Evolutionary conservation across 2,797 vertebrate genomes (phyloP).

Genomic region (Furcifer pardalis): DNA sequence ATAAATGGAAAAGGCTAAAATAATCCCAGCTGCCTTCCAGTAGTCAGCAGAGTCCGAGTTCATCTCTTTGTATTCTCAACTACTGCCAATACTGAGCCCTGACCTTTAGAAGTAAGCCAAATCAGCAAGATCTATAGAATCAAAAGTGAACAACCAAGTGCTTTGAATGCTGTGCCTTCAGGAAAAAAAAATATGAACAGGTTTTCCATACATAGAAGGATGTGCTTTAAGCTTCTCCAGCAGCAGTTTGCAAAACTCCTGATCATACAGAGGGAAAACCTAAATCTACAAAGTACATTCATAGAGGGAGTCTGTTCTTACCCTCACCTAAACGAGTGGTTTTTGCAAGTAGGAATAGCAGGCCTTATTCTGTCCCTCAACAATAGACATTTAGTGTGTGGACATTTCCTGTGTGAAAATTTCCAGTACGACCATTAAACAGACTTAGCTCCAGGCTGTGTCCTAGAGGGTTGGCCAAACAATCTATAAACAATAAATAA

Average conservation of each 20-base stretch:
- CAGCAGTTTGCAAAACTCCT: not conserved
- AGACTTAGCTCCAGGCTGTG: not conserved
- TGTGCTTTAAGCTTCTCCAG: not conserved
- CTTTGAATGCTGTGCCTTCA: not conserved
- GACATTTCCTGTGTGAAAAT: not conserved
- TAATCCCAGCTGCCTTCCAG: too few relatives aligned
- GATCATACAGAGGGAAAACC: not conserved
- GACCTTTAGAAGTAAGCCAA: not conserved
- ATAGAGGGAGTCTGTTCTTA: not conserved
- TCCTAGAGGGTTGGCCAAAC: not conserved
- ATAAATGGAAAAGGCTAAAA: not conserved
- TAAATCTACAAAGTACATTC: not conserved
- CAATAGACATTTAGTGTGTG: not conserved
- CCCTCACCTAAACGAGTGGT: not conserved
- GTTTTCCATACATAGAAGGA: too few relatives aligned
- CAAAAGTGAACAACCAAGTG: not conserved
- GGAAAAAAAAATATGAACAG: not conserved
- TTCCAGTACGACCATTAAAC: not conserved
- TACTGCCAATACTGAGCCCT: not conserved
- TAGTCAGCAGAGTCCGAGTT: too few relatives aligned
- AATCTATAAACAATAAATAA: slow-evolving; percentile 6
- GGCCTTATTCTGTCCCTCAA: too few relatives aligned
- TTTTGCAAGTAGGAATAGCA: not conserved
- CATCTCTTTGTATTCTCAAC: too few relatives aligned
- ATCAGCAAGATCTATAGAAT: not conserved